Conservation (phyloP, 92 coral and sea anemone species). For the Phenganax stokvisi region DNA sequence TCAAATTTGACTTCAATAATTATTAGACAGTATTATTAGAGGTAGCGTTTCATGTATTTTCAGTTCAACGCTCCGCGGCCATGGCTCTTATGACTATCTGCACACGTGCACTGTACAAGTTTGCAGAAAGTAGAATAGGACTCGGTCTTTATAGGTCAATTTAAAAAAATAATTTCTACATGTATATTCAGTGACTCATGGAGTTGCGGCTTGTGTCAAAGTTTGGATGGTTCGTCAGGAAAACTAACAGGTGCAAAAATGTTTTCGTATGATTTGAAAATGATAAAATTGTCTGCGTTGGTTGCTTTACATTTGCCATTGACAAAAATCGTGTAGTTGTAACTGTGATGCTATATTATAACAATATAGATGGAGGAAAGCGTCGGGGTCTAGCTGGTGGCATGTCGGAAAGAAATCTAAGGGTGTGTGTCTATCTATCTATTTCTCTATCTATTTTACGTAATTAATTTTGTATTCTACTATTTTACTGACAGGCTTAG, state of each 20-base stretch:
- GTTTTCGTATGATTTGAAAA: neutral
- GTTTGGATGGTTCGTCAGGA: conserved; percentile 54
- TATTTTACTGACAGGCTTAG: too few species aligned
- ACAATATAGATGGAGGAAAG: neutral
- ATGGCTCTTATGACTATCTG: too few species aligned
- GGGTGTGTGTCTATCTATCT: neutral
- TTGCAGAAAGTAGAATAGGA: neutral
- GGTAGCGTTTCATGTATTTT: too few species aligned
- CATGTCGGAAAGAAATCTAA: conserved; percentile 5
- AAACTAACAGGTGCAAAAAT: conserved; percentile 57
- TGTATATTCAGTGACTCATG: conserved; percentile 69
- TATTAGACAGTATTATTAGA: too few species aligned
- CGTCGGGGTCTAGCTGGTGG: conserved; percentile 25
- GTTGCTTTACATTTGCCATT: too few species aligned
- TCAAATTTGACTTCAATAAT: too few species aligned
- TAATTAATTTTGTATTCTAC: too few species aligned
- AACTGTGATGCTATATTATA: neutral
- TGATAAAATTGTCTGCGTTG: too few species aligned
- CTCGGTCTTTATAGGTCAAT: neutral
- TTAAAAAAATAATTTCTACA: neutral
- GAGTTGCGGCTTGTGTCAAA: conserved; percentile 87
- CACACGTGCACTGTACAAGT: neutral
- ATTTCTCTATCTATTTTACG: neutral
- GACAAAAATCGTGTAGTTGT: neutral
- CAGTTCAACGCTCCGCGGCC: too few species aligned